Percentiles rank a stretch among this genome's conserved stretches.
Evolutionary conservation across 2,888 invertebrate genomes (phyloP).

Genomic region (Danaus chrysippus): DNA sequence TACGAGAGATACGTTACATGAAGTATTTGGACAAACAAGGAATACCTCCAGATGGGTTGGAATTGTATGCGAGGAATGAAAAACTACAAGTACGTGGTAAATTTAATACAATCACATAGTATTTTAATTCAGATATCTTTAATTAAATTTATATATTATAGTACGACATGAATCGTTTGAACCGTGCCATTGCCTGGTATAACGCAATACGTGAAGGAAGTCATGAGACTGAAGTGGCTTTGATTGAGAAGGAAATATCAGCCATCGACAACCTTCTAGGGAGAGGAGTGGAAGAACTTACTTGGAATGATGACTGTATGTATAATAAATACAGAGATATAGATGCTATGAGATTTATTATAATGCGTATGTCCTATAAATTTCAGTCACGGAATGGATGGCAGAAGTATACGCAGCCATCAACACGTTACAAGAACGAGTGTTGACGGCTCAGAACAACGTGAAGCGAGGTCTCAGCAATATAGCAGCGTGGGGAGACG

Average conservation of each 20-base stretch:
- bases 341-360: neutral
- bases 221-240: conserved; percentile 86
- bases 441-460: conserved; percentile 83
- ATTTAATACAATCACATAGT: neutral
- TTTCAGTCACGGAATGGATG: conserved; percentile 83
- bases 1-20: conserved; percentile 92
- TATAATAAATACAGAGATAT: conserved; percentile 16
- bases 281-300: conserved; percentile 83
- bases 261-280: conserved; percentile 85
- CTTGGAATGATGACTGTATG: conserved; percentile 91
- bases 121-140: neutral
- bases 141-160: conserved; percentile 34
- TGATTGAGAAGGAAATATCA: conserved; percentile 87
- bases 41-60: conserved; percentile 80
- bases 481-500: conserved; percentile 84
- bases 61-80: conserved; percentile 84
- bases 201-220: conserved; percentile 88
- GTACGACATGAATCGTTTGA: conserved; percentile 77
- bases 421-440: conserved; percentile 84
- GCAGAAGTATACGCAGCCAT: conserved; percentile 83
- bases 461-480: conserved; percentile 76
- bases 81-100: conserved; percentile 77
- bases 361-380: neutral
- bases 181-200: conserved; percentile 88
- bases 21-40: conserved; percentile 82